These are phyloP conservation scores for Papilio machaon DNA, from an alignment of 1,140 invertebrate genomes.

Conservation along the genomic window DNA sequence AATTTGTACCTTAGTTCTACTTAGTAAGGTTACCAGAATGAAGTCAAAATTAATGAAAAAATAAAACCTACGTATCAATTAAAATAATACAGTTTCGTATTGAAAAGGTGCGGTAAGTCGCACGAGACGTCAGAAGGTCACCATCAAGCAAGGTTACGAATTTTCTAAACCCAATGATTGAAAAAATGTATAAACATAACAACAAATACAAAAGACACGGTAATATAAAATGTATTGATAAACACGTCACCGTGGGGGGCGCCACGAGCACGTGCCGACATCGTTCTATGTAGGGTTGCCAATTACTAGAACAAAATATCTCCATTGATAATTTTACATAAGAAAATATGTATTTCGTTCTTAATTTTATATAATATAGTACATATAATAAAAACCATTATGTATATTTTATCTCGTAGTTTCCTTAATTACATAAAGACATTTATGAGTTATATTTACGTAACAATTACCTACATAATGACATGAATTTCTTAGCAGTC, in stretches of 20 bases:
- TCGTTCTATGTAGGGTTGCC: neutral
- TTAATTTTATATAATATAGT: too few species aligned
- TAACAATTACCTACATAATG: too few species aligned
- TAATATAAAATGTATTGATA: neutral
- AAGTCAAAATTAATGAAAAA: neutral
- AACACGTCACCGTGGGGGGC: conserved; percentile 1
- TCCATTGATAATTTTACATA: neutral
- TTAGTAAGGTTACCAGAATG: too few species aligned
- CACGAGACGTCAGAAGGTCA: conserved; percentile 2
- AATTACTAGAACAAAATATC: neutral
- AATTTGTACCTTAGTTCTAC: too few species aligned
- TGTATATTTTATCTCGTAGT: too few species aligned
- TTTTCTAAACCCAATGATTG: neutral
- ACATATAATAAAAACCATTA: too few species aligned
- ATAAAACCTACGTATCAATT: neutral
- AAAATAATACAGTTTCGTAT: neutral
- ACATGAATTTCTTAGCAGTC: too few species aligned
- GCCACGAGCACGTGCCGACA: conserved; percentile 9
- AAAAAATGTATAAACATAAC: neutral
- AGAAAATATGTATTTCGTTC: neutral
- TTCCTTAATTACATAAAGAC: too few species aligned
- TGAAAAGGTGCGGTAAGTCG: neutral
- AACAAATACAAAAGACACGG: neutral
- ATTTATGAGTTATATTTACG: too few species aligned
- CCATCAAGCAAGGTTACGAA: neutral